A percentile compares a stretch with the other conserved stretches of the same genome.
Conservation (phyloP, 2,888 invertebrate genomes). For the Chaetogeoica ovagalla region DNA sequence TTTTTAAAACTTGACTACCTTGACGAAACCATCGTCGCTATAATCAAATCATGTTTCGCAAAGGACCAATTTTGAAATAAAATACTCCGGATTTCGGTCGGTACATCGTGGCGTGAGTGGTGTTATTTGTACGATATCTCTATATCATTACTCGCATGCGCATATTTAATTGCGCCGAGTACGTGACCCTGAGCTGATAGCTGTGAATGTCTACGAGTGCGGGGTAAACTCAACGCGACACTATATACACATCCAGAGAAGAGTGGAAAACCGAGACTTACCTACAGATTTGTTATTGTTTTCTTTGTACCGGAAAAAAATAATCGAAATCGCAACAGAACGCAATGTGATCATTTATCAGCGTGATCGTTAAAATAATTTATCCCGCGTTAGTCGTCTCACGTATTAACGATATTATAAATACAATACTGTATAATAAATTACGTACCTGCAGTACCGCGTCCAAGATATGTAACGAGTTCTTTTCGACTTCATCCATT, state of each 20-base stretch:
- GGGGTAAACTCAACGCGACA: neutral
- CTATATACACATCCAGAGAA: neutral
- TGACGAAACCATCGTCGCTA: no score
- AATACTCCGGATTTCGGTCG: no score
- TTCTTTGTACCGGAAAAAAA: neutral
- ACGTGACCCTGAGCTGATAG: conserved; percentile 3
- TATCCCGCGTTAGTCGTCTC: neutral
- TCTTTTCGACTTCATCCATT: neutral
- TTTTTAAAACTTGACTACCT: no score
- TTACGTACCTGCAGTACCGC: neutral
- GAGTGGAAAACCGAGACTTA: conserved; percentile 29
- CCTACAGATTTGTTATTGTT: neutral
- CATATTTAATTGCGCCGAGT: neutral
- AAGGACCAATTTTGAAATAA: no score
- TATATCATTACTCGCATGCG: no score
- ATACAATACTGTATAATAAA: neutral
- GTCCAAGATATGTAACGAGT: neutral
- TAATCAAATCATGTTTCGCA: no score
- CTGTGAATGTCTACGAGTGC: neutral
- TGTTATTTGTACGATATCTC: no score
- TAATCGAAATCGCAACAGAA: conserved; percentile 2
- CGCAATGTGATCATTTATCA: neutral
- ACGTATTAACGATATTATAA: neutral
- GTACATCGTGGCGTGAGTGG: no score
- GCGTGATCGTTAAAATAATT: conserved; percentile 1